A percentile compares a stretch with the other conserved stretches of the same genome.
Conservation (phyloP, 2,888 invertebrate genomes). For the Eristalis pertinax region DNA sequence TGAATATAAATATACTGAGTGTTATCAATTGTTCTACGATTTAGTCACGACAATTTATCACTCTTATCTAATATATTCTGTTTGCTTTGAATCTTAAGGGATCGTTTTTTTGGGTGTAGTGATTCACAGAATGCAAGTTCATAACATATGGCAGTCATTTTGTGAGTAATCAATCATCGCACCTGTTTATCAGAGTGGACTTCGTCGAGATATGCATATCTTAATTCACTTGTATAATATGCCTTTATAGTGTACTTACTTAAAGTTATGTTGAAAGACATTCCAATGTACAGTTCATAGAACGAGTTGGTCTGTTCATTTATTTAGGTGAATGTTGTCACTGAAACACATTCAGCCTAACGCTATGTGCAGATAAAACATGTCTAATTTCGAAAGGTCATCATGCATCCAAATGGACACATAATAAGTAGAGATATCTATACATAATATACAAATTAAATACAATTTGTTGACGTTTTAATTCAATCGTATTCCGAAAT, state of each 20-base stretch:
- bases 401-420: no score
- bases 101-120: not conserved
- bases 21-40: not conserved
- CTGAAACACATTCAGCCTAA: no score
- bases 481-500: no score
- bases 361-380: no score
- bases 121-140: conserved; percentile 1
- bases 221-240: no score
- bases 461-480: no score
- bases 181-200: not conserved
- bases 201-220: conserved; percentile 3
- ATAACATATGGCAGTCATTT: conserved; percentile 13
- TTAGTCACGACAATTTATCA: conserved; percentile 15
- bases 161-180: conserved; percentile 23
- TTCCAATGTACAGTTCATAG: not conserved
- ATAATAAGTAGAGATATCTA: no score
- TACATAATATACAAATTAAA: no score
- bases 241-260: no score
- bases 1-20: not conserved
- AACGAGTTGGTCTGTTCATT: not conserved
- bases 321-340: no score
- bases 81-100: not conserved
- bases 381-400: no score
- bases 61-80: not conserved
- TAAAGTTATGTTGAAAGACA: no score